Evolutionary conservation across 2,888 invertebrate genomes (phyloP).

Genomic region (Pycnomerus fuliginosus): DNA sequence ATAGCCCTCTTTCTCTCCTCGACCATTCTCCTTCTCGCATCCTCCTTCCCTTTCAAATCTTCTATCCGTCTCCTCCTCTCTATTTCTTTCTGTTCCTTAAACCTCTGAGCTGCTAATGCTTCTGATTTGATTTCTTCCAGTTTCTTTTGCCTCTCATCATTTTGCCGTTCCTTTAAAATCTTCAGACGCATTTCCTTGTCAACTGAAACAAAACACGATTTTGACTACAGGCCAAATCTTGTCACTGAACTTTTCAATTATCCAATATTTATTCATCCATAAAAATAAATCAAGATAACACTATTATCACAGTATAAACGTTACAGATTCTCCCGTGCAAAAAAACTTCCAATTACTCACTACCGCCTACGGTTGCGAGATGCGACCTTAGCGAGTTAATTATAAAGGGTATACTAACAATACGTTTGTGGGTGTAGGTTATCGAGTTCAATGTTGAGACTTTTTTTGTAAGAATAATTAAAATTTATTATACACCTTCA

Average conservation of each 20-base stretch:
- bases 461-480: slow-evolving; percentile 17
- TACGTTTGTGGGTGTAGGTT: slow-evolving; percentile 20
- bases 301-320: no score
- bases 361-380: no score
- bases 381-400: slow-evolving; percentile 10
- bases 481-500: no score
- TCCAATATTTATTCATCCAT: no score
- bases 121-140: slow-evolving; percentile 87
- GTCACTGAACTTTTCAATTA: no score
- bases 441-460: slow-evolving; percentile 19
- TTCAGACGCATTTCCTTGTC: slow-evolving; percentile 68
- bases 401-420: slow-evolving; percentile 20
- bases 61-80: slow-evolving; percentile 80
- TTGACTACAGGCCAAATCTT: not conserved
- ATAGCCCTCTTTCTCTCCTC: slow-evolving; percentile 88
- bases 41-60: slow-evolving; percentile 77
- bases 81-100: slow-evolving; percentile 85
- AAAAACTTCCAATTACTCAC: no score
- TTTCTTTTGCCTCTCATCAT: slow-evolving; percentile 85
- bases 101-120: slow-evolving; percentile 84
- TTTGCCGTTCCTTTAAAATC: slow-evolving; percentile 81
- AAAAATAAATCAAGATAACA: no score
- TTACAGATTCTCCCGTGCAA: no score
- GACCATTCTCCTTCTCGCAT: slow-evolving; percentile 68
- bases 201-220: slow-evolving; percentile 40